Evolutionary conservation across 2,797 vertebrate species (phyloP).

Genomic region (Mormyrops boulengeri): DNA sequence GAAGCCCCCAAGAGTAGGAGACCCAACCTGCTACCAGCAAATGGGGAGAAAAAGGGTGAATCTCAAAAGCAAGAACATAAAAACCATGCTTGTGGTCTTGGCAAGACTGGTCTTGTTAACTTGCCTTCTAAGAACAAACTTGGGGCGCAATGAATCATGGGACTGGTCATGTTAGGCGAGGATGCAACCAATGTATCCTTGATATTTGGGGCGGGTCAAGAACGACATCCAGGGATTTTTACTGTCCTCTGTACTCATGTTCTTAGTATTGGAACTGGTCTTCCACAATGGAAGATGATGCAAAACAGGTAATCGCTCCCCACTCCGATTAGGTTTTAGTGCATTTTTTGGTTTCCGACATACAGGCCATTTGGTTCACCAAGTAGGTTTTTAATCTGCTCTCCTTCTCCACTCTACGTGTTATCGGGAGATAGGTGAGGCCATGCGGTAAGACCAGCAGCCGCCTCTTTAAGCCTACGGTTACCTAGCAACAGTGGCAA

Average conservation of each 20-base stretch:
- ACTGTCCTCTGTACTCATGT: neutral
- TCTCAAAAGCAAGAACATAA: neutral
- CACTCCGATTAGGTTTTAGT: neutral
- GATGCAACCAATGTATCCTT: neutral
- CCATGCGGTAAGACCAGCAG: neutral
- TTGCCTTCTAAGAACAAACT: neutral
- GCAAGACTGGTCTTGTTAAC: neutral
- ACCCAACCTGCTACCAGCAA: neutral
- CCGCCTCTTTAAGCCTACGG: neutral
- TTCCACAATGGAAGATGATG: neutral
- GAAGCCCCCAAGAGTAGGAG: neutral
- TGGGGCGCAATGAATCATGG: neutral
- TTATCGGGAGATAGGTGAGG: neutral
- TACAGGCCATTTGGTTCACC: neutral
- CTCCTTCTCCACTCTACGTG: neutral
- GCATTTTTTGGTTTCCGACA: neutral
- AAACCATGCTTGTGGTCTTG: neutral
- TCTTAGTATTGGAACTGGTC: neutral
- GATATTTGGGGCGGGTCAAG: neutral
- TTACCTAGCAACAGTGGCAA: constrained; percentile 9
- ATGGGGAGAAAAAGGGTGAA: neutral
- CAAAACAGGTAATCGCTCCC: neutral
- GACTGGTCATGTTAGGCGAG: neutral
- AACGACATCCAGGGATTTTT: neutral
- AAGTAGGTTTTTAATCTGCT: neutral